Evolutionary conservation across 2,888 invertebrate genomes (phyloP).

Genomic region (Limenitis camilla): DNA sequence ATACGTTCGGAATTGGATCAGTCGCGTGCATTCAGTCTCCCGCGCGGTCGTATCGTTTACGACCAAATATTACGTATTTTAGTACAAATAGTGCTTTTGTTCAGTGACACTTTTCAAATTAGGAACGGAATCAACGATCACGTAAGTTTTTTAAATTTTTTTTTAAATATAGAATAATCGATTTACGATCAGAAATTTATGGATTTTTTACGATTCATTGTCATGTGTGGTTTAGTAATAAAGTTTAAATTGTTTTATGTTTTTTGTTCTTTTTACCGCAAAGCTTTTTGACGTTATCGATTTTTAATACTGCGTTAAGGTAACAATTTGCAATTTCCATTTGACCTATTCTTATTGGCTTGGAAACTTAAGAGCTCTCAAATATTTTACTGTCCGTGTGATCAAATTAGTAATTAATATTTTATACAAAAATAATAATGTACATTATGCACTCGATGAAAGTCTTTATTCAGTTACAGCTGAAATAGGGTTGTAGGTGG

Average conservation of each 20-base stretch:
- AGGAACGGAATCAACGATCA: conserved; percentile 33
- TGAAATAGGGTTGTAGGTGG: too few relatives aligned
- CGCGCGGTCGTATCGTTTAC: conserved; percentile 30
- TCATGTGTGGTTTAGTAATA: conserved; percentile 33
- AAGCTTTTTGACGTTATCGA: background rate
- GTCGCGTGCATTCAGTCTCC: conserved; percentile 51
- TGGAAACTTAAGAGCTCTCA: too few relatives aligned
- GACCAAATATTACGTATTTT: background rate
- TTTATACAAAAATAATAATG: too few relatives aligned
- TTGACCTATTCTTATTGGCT: background rate
- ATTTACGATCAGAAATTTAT: conserved; percentile 9
- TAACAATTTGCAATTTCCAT: background rate
- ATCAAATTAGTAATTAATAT: too few relatives aligned
- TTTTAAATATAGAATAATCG: background rate
- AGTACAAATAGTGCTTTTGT: conserved; percentile 15
- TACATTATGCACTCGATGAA: too few relatives aligned
- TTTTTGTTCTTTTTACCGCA: background rate
- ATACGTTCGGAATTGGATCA: conserved; percentile 69
- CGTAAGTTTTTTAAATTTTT: conserved; percentile 39
- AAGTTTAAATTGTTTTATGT: conserved; percentile 28
- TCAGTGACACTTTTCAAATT: conserved; percentile 31
- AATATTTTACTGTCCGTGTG: too few relatives aligned
- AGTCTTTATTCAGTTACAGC: too few relatives aligned
- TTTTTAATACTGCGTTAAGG: background rate
- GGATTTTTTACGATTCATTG: conserved; percentile 36